Evolutionary conservation across 2,888 invertebrate genomes (phyloP).

Genomic region (Lasioglossum morio): DNA sequence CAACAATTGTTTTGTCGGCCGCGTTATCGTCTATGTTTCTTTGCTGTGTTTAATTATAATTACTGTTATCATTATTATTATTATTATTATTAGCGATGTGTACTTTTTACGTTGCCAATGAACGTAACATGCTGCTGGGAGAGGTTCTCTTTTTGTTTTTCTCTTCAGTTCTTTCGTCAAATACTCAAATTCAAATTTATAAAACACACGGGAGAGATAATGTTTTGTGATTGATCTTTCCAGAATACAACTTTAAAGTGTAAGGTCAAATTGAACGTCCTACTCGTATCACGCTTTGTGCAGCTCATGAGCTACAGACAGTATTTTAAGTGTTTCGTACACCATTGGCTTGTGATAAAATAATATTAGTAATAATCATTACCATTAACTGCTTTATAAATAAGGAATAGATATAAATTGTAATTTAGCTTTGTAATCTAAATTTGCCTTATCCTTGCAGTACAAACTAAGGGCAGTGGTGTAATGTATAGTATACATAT

Average conservation of each 20-base stretch:
- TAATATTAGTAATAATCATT: conserved; percentile 62
- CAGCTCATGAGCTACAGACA: conserved; percentile 70
- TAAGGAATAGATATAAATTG: conserved; percentile 67
- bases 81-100: neutral
- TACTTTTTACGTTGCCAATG: conserved; percentile 48
- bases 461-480: conserved; percentile 66
- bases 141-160: neutral
- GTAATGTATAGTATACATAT: conserved; percentile 35
- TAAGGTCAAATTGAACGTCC: conserved; percentile 72
- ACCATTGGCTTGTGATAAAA: conserved; percentile 78
- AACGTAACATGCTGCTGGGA: conserved; percentile 19
- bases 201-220: conserved; percentile 52
- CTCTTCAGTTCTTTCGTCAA: conserved; percentile 34
- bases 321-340: conserved; percentile 77
- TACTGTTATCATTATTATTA: conserved; percentile 1
- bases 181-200: conserved; percentile 4
- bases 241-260: conserved; percentile 63
- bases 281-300: conserved; percentile 70
- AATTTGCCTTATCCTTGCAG: conserved; percentile 76
- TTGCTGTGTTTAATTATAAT: conserved; percentile 25
- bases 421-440: conserved; percentile 73
- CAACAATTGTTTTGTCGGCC: conserved; percentile 32
- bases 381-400: conserved; percentile 66
- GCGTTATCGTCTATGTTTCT: conserved; percentile 15
- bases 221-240: conserved; percentile 63